These are phyloP conservation scores for Erpobdella octoculata DNA, from an alignment of 2,888 invertebrate genomes.

Conservation along the genomic window DNA sequence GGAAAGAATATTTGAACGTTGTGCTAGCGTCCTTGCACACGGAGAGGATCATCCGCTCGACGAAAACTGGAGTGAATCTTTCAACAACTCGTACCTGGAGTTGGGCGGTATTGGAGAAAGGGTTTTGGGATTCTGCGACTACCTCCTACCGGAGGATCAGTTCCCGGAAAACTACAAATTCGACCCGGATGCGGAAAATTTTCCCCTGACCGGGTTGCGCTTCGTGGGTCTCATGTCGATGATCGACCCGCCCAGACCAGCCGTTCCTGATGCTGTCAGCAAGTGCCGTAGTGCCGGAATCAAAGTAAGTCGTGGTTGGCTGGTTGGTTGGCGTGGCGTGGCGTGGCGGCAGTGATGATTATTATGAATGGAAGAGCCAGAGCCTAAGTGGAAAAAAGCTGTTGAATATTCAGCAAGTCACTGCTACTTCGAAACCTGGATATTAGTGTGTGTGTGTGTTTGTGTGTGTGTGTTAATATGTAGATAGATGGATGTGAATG, in stretches of 20 bases:
- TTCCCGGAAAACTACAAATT: constrained; percentile 88
- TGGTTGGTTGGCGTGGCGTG: too few species aligned
- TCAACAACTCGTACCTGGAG: constrained; percentile 74
- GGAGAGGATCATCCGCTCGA: constrained; percentile 82
- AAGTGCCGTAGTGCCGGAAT: constrained; percentile 95
- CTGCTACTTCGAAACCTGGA: too few species aligned
- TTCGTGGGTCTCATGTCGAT: constrained; percentile 95
- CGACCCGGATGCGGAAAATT: constrained; percentile 66
- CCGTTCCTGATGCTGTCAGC: constrained; percentile 94
- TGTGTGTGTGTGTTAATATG: too few species aligned
- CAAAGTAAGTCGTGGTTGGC: constrained; percentile 58
- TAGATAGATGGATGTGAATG: too few species aligned
- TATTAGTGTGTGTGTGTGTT: too few species aligned
- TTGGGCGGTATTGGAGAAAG: constrained; percentile 78
- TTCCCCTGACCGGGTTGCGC: constrained; percentile 68
- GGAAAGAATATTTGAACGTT: constrained; percentile 83
- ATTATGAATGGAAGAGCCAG: too few species aligned
- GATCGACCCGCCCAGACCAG: constrained; percentile 95
- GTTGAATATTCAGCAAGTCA: too few species aligned
- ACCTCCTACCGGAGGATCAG: constrained; percentile 77
- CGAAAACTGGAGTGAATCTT: constrained; percentile 87
- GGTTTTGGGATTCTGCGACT: constrained; percentile 87
- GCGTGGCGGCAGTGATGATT: too few species aligned
- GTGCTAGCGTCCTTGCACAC: constrained; percentile 79
- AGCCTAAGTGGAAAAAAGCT: too few species aligned